A percentile compares a stretch with the other conserved stretches of the same genome.
Conservation (phyloP, 35 echinoderm and acorn worm species). For the Stichopus chloronotus region DNA sequence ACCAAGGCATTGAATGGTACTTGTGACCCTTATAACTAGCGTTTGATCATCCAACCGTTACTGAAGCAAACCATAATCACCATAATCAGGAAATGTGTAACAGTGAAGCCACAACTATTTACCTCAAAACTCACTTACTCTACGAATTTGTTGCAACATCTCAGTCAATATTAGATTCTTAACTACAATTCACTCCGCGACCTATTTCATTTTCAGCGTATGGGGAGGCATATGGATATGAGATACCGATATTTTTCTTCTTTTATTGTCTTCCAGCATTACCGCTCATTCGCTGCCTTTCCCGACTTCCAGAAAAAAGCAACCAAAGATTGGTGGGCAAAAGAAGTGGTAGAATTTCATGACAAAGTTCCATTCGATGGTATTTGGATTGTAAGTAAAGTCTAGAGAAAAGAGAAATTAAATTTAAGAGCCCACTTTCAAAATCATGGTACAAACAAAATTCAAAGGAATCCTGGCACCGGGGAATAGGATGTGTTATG, state of each 20-base stretch:
- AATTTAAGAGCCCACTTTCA: no score
- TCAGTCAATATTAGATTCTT: neutral
- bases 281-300: constrained; percentile 73
- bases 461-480: no score
- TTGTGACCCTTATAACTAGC: no score
- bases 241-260: neutral
- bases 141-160: neutral
- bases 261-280: constrained; percentile 59
- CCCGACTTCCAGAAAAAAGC: constrained; percentile 72
- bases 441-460: no score
- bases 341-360: constrained; percentile 73
- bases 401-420: no score
- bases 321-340: constrained; percentile 77
- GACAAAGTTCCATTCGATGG: constrained; percentile 80
- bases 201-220: neutral
- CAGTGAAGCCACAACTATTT: no score
- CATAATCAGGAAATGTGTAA: no score
- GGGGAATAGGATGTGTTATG: no score
- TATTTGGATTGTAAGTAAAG: constrained; percentile 89
- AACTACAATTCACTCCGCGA: neutral
- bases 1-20: no score
- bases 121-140: no score
- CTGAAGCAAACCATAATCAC: no score
- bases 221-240: neutral
- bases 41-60: no score